Evolutionary conservation across 2,797 vertebrate species (phyloP).

Genomic region (Etheostoma nigrum): DNA sequence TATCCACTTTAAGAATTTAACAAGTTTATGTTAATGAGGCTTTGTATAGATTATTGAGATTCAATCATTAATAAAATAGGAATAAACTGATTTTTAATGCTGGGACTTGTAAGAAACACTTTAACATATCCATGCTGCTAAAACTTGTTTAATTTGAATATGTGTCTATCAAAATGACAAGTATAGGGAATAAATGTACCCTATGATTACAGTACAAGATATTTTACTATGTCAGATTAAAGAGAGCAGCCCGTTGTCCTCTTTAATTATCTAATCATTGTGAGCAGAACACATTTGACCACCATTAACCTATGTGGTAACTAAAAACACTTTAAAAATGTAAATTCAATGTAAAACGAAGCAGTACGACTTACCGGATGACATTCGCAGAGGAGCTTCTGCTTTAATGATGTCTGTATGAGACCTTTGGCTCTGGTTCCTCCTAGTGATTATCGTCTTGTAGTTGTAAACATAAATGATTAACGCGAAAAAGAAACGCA

Average conservation of each 20-base stretch:
- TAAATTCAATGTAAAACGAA: constrained; percentile 23
- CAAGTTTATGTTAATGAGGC: neutral
- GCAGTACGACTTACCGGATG: constrained; percentile 62
- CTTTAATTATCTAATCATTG: neutral
- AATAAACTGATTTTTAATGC: neutral
- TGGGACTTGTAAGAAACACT: neutral
- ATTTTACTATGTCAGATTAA: neutral
- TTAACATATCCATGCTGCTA: neutral
- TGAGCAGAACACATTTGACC: neutral
- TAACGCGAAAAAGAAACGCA: constrained; percentile 63
- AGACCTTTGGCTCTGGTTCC: constrained; percentile 82
- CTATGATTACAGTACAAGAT: neutral
- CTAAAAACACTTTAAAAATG: constrained; percentile 16
- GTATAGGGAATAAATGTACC: neutral
- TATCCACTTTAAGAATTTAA: neutral
- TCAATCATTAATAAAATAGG: neutral
- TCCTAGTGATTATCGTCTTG: constrained; percentile 49
- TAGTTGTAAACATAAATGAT: constrained; percentile 86
- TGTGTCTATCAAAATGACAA: neutral
- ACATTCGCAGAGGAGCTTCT: constrained; percentile 43
- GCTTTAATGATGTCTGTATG: constrained; percentile 42
- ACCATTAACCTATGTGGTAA: neutral
- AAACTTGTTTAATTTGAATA: neutral
- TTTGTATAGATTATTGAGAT: neutral
- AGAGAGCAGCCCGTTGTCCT: neutral